Base-by-base conservation (phyloP, 1,140 invertebrate species). In the Ceratina australensis region DNA sequence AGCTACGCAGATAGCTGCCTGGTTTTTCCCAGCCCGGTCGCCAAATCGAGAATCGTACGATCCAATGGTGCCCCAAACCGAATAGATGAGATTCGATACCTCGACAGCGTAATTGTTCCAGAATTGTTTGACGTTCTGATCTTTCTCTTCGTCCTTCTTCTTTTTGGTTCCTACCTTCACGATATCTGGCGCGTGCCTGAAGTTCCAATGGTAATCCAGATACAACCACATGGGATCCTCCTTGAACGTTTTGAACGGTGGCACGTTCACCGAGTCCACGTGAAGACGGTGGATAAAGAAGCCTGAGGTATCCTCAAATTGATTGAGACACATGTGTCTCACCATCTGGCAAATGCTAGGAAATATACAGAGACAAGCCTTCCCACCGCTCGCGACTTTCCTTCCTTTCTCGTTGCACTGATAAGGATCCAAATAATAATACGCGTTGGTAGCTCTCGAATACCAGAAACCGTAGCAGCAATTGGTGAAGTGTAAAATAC, bases 401-500 rank as follows among this genome's bases (percentile, higher is more conserved):
- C 47, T 86, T 3, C 92, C 91, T 42, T 78, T 82, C 0, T 50
- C 42, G 18, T 88, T 84, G 54, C 89, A 92, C 0, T 72, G 81
- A 71, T 92, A 92, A 42, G 92, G 92, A 84, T 92, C 91, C 0
- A 92, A 56, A 20, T 91, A 92, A 13, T 91, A 92, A 22, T 90
- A 92, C 10, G 86, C 86, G 8, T 86, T 86, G 0, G 86, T 91
- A 10, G 78, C 13, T 60, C 77, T 77, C 0, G 87, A 92, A 28
- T 90, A 90, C 92, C 92, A 92, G 73, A 92, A 92, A 16, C 87
- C 91, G 54, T 91, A 92, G n/a, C 91, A 92, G 66, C 91, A 91
- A 22, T 92, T 92, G 0, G 88, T 87, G n/a, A 92, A 91, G 3
- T 92, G 92, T 10, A 92, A 54, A 16, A 92, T 86, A 8, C 92